A percentile compares a stretch with the other conserved stretches of the same genome.
Conservation (phyloP, 2,888 invertebrate species). For the Nebria brevicollis region DNA sequence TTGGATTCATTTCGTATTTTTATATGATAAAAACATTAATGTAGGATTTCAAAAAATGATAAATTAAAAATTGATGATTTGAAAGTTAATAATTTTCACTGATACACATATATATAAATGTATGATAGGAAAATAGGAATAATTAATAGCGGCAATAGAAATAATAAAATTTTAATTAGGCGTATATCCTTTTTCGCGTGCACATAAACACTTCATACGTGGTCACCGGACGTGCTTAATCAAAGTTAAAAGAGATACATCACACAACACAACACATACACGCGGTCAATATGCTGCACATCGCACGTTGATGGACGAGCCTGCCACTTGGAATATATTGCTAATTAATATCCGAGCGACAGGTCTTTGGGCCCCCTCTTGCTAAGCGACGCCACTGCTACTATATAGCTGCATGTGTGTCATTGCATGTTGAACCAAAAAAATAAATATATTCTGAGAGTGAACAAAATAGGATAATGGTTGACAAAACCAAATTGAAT, state of each 20-base stretch:
- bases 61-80: neutral
- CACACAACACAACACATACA: conserved; percentile 19
- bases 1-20: too few relatives aligned
- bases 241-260: conserved; percentile 38
- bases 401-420: neutral
- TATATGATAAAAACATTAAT: too few relatives aligned
- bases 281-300: conserved; percentile 19
- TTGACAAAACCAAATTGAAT: too few relatives aligned
- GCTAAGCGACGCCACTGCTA: conserved; percentile 21
- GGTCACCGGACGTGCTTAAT: conserved; percentile 42
- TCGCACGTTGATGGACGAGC: conserved; percentile 32
- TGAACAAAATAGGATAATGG: too few relatives aligned
- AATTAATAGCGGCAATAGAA: neutral
- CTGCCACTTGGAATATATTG: conserved; percentile 44
- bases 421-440: too few relatives aligned
- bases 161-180: conserved; percentile 41
- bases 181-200: conserved; percentile 42
- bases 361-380: conserved; percentile 29
- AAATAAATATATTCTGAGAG: too few relatives aligned
- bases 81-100: neutral
- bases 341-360: conserved; percentile 45
- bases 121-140: neutral
- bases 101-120: neutral
- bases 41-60: too few relatives aligned
- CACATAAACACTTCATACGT: conserved; percentile 42